Evolutionary conservation across 2,797 vertebrate genomes (phyloP), one percentile per base, ranked within the genome.

Genomic region (Eidolon dupreanum): DNA sequence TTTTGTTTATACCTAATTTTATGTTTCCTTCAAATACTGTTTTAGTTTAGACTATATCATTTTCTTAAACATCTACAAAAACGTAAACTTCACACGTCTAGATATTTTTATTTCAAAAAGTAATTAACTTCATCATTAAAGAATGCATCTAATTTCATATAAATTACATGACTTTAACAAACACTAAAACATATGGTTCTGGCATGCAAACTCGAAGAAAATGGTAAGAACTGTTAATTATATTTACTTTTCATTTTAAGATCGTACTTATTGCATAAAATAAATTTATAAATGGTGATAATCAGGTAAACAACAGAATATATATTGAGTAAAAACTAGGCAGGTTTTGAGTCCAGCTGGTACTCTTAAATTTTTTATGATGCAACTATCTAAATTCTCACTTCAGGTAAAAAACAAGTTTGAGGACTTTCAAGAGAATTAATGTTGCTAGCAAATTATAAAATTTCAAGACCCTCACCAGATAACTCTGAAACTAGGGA

Each of bases 271-370:
- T 86, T 88, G 26, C 33, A 73, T 68, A 71, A 78, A 55, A 10
- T 93, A 22, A 81, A 85, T 92, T 91, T 84, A 13, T 46, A 93
- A 90, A 53, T 70, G 24, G 5, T 57, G 17, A 19, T 88, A 92
- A 90, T 85, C n/a, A 53, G 26, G 36, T 68, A 84, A 91, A 90
- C 51, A 95, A 90, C 1, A 79, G 19, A 94, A 85, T 41, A 85
- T 22, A 78, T 1, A 57, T 8, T 93, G 16, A 43, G 36, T 61
- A 93, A 89, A 94, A 74, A 41, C 46, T 59, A 78, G 63, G 17
- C 71, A 97, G 92, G 22, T 63, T 97, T 93, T 66, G 20, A n/a
- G 38, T 85, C 63, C 55, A 96, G 51, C 22, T 93, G 82, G 12
- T 85, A 73, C 28, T 93, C 19, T 55, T 74, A 90, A 66, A 81